These are phyloP conservation scores for Xestia rhomboidea DNA, from an alignment of 2,888 invertebrate species.

Conservation along the genomic window DNA sequence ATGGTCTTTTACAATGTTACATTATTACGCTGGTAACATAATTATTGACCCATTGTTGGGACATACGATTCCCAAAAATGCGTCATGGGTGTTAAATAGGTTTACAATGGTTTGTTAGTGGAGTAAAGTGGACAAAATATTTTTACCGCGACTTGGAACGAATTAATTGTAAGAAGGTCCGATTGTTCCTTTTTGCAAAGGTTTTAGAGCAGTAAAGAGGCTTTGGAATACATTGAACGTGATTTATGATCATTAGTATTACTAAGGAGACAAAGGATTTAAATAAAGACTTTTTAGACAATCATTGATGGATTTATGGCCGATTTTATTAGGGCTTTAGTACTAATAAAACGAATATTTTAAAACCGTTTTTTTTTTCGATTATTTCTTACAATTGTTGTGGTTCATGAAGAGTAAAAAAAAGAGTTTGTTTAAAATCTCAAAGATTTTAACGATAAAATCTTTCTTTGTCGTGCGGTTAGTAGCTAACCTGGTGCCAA, in stretches of 20 bases:
- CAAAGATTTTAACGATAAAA: not conserved
- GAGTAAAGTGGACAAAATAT: conserved; percentile 84
- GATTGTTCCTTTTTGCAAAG: conserved; percentile 60
- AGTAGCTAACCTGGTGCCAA: too few species aligned
- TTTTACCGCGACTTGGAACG: conserved; percentile 85
- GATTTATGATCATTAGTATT: conserved; percentile 63
- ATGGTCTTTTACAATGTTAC: conserved; percentile 84
- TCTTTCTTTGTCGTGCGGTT: too few species aligned
- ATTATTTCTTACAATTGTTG: not conserved
- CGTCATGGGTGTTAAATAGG: conserved; percentile 82
- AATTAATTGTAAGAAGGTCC: conserved; percentile 78
- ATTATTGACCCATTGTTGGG: conserved; percentile 85
- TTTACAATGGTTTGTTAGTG: conserved; percentile 77
- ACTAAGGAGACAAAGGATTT: conserved; percentile 49
- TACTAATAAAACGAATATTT: not conserved
- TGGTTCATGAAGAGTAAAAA: not conserved
- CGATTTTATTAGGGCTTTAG: conserved; percentile 14
- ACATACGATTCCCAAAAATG: conserved; percentile 82
- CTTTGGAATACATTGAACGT: conserved; percentile 29
- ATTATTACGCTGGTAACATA: conserved; percentile 87
- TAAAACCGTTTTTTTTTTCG: not conserved
- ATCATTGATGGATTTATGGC: conserved; percentile 54
- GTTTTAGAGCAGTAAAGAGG: conserved; percentile 32
- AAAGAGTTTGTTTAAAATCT: not conserved
- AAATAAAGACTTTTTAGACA: conserved; percentile 45